phyloP scores from a whole-genome alignment of 2,888 invertebrate genomes.

The Prenolepis imparis region DNA sequence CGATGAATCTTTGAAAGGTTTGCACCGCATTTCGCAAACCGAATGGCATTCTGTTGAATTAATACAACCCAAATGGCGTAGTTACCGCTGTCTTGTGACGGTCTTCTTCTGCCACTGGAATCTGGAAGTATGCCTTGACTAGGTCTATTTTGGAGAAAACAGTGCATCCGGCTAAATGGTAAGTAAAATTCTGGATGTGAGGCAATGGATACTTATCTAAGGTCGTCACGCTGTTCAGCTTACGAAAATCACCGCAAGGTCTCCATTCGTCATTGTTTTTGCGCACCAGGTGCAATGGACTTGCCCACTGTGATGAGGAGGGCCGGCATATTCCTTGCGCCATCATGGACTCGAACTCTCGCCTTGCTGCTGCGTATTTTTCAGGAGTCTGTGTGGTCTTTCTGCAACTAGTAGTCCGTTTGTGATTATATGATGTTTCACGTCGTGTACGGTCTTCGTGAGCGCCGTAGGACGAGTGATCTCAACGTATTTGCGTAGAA shows the following conservation, averaged over 20 bases:
- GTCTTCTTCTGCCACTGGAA: conserved; percentile 21
- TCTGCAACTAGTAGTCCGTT: background rate
- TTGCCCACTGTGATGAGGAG: background rate
- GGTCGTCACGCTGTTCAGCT: background rate
- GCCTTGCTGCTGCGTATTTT: background rate
- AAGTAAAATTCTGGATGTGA: background rate
- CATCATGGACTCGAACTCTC: background rate
- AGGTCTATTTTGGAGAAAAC: conserved; percentile 40
- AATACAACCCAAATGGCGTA: background rate
- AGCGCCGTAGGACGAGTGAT: background rate
- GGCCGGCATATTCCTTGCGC: background rate
- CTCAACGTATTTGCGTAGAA: background rate
- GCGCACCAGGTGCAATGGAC: background rate
- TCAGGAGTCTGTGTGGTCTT: background rate
- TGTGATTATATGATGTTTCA: background rate
- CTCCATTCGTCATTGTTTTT: background rate
- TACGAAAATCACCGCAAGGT: background rate
- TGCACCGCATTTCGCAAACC: too few species aligned
- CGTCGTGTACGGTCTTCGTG: fast-evolving
- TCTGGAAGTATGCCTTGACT: conserved; percentile 17
- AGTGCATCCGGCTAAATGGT: background rate
- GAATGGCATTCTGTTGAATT: too few species aligned
- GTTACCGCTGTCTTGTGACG: conserved; percentile 21
- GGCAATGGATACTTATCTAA: background rate
- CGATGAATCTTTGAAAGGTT: too few species aligned